Base-by-base conservation (phyloP, 2,113 vertebrate genomes). In the Maccullochella peelii region DNA sequence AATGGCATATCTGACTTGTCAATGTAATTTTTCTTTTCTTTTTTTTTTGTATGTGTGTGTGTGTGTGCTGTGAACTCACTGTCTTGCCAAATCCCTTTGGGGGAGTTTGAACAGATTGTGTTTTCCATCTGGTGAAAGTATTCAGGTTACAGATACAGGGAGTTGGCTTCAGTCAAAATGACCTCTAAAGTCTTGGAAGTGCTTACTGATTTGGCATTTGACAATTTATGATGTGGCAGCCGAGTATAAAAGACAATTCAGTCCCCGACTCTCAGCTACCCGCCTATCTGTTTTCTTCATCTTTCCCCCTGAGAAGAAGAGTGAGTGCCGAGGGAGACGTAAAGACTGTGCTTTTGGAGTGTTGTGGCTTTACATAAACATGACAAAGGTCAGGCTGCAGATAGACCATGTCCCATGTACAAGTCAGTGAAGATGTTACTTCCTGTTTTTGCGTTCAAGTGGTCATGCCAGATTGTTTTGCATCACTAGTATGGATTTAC, bases 81-180 rank as follows among this genome's bases (percentile, higher is more conserved):
- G 86, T 89, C 90, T 92, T 90, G 85, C 92, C 92, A 95, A 92
- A 93, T 93, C 89, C 85, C 89, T 92, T 81, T 91, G 86, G 88
- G 87, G 86, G 88, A 91, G 79, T 93, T 91, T 90, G 86, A 89
- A 85, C 88, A 91, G 88, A 92, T 92, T 90, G 87, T 89, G 74
- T 94, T 94, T 92, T 91, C 91, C 91, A 93, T 92, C 89, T 93
- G 91, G 85, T 92, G 85, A 93, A 92, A 91, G 91, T 93, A 93
- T 94, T 93, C 90, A 92, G 88, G 84, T 91, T 94, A 87, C 90
- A 89, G 87, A 93, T 77, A 89, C 57, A 84, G 84, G 73, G 85
- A 88, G 74, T 80, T 90, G 85, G 82, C 90, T 88, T 85, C 76
- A 84, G 65, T 88, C 77, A 57, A 63, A 83, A 76, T 92, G 85